phyloP scores from a whole-genome alignment of 2,888 invertebrate genomes.

The Chrysomela aeneicollis region DNA sequence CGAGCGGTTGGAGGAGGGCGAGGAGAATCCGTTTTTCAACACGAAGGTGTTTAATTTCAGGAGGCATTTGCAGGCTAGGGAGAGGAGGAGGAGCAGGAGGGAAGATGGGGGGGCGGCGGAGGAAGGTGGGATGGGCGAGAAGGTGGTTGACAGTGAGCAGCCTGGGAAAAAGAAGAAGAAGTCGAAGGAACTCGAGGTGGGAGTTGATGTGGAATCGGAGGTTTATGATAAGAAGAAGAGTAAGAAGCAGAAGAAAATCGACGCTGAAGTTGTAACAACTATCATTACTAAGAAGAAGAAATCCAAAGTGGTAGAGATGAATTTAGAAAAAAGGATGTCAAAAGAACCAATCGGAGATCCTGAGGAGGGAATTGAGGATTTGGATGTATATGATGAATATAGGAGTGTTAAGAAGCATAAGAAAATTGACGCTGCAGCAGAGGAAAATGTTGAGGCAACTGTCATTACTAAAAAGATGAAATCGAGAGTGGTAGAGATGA shows the following conservation, averaged over 20 bases:
- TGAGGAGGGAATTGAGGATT: background rate
- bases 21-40: slow-evolving; percentile 52
- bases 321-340: too few relatives aligned
- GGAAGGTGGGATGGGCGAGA: background rate
- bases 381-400: too few relatives aligned
- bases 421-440: too few relatives aligned
- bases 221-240: background rate
- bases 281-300: background rate
- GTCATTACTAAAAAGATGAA: background rate
- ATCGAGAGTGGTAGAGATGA: background rate
- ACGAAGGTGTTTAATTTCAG: slow-evolving; percentile 42
- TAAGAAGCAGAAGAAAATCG: background rate
- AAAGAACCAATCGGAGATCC: too few relatives aligned
- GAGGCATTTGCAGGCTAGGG: slow-evolving; percentile 42
- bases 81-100: slow-evolving; percentile 30
- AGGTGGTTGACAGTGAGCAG: background rate
- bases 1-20: slow-evolving; percentile 68
- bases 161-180: background rate
- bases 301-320: too few relatives aligned
- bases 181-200: background rate
- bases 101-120: background rate
- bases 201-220: background rate
- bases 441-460: background rate
- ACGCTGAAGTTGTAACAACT: slow-evolving; percentile 2
- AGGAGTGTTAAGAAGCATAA: too few relatives aligned